phyloP scores from a whole-genome alignment of 2,113 vertebrate species.

The Hirundichthys speculiger region DNA sequence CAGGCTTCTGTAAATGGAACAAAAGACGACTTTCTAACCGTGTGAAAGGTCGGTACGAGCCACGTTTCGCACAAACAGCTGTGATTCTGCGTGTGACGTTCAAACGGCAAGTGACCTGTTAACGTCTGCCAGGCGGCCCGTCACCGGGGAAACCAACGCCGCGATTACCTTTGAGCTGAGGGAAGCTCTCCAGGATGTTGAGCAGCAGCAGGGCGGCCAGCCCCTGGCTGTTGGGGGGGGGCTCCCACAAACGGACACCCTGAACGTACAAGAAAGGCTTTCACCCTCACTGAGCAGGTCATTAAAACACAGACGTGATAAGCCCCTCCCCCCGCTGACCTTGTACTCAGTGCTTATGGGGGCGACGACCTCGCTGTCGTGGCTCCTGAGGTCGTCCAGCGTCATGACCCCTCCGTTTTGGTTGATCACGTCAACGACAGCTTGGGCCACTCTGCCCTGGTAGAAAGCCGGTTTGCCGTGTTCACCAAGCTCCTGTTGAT shows the following conservation, averaged over 20 bases:
- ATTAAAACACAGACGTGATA: slow-evolving; percentile 6
- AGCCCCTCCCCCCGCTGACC: background rate
- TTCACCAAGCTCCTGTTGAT: slow-evolving; percentile 56
- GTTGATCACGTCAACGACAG: slow-evolving; percentile 70
- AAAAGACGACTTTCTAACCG: too few species aligned
- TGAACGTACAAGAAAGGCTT: slow-evolving; percentile 46
- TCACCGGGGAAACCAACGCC: too few species aligned
- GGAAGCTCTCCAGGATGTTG: slow-evolving; percentile 77
- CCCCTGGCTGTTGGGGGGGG: slow-evolving; percentile 78
- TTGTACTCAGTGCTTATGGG: slow-evolving; percentile 80
- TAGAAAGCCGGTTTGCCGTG: slow-evolving; percentile 76
- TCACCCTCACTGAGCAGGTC: background rate
- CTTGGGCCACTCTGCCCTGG: slow-evolving; percentile 76
- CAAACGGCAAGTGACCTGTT: too few species aligned
- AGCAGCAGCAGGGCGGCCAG: slow-evolving; percentile 74
- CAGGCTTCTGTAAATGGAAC: background rate
- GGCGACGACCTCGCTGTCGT: slow-evolving; percentile 70
- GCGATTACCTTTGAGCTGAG: slow-evolving; percentile 72
- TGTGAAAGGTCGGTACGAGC: background rate
- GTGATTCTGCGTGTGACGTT: too few species aligned
- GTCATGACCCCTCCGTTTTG: slow-evolving; percentile 78
- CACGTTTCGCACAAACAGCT: background rate
- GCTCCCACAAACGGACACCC: slow-evolving; percentile 77
- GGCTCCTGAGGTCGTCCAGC: slow-evolving; percentile 76
- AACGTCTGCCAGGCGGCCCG: too few species aligned